Percentiles rank a stretch among this genome's conserved stretches.
These are phyloP conservation scores for Isichthys henryi DNA, from an alignment of 2,113 vertebrate genomes.

Conservation along the genomic window DNA sequence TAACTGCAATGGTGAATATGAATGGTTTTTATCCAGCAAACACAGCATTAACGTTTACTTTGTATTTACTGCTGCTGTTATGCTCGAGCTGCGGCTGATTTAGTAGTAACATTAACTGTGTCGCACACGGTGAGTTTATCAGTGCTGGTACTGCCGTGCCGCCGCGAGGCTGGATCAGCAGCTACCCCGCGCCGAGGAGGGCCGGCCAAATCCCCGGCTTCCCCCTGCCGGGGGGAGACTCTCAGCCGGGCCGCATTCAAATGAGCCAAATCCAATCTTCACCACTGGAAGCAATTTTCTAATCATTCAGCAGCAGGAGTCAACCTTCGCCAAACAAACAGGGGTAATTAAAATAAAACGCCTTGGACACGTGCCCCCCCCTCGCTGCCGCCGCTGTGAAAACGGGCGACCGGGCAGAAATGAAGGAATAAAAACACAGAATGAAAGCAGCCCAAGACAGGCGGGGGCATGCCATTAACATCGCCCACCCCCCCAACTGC, in stretches of 20 bases:
- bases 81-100: background rate
- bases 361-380: conserved; percentile 37
- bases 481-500: background rate
- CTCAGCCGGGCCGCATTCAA: background rate
- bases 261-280: conserved; percentile 59
- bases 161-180: background rate
- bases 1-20: background rate
- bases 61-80: background rate
- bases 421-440: background rate
- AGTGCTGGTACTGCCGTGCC: background rate
- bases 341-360: conserved; percentile 67
- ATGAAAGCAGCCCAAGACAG: background rate
- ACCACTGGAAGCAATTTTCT: conserved; percentile 80
- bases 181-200: background rate
- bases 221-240: background rate
- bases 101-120: background rate
- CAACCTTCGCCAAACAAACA: conserved; percentile 68
- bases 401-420: conserved; percentile 28
- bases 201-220: background rate
- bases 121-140: background rate
- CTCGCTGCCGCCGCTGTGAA: conserved; percentile 29
- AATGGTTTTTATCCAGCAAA: background rate
- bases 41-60: background rate
- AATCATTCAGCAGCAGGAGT: conserved; percentile 73
- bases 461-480: background rate